Evolutionary conservation across 92 coral and sea anemone genomes (phyloP).

Genomic region (Pocillopora grandis): DNA sequence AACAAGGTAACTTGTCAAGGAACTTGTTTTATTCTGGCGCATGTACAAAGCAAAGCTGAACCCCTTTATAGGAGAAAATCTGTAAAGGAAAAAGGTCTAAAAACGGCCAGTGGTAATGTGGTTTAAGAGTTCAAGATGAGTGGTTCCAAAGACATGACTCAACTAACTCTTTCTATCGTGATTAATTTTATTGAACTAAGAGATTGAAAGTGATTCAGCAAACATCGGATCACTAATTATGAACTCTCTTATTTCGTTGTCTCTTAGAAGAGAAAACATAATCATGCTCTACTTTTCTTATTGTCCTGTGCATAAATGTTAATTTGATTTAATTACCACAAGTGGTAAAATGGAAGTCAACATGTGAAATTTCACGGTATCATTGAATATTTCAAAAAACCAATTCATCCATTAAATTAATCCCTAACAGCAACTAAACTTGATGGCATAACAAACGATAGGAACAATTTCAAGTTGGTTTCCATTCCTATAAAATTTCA

Average conservation of each 20-base stretch:
- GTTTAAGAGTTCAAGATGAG: no score
- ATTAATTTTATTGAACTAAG: neutral
- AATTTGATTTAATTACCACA: neutral
- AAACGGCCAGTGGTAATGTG: no score
- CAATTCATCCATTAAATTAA: neutral
- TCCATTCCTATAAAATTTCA: neutral
- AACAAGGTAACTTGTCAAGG: no score
- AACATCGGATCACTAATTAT: neutral
- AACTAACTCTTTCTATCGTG: no score
- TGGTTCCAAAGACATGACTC: no score
- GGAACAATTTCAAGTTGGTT: neutral
- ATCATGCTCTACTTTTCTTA: neutral
- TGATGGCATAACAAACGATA: neutral
- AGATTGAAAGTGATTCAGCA: neutral
- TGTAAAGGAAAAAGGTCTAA: no score
- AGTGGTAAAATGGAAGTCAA: neutral
- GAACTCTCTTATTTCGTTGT: no score
- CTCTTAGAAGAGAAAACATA: no score
- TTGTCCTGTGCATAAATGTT: neutral
- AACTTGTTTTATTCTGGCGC: no score
- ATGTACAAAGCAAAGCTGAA: no score
- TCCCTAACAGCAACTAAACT: slow-evolving; percentile 6
- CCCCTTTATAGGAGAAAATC: no score
- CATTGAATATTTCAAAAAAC: neutral
- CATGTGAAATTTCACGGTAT: neutral